Evolutionary conservation across 2,888 invertebrate species (phyloP), one percentile per base, ranked within the genome.

Genomic region (Gortyna flavago): DNA sequence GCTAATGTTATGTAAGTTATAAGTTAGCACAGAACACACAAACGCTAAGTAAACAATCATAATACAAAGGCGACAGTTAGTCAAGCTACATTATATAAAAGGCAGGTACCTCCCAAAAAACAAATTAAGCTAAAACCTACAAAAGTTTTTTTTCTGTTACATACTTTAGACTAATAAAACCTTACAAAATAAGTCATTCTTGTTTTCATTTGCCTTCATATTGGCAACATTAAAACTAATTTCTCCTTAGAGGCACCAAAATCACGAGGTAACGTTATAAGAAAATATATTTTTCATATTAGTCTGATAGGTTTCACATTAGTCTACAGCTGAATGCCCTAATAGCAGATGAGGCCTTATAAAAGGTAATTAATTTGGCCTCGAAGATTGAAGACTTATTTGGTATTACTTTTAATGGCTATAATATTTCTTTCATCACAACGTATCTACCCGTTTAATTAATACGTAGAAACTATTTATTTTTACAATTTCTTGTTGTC

Each of bases 211-310:
- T 79, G 11, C 65, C 38, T 51, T 51, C 9, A 29, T 62, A 32
- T 71, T 62, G 25, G 25, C 54, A 29, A 77, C 38, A 81, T 82
- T 64, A 77, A 61, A 82, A 72, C 41, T 64, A 73, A 61, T 59
- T 77, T 68, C 41, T 70, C 8, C 18, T 16, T 29, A 38, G n/a
- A 32, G 32, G 21, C 8, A 35, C 29, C 5, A 35, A 57, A 59
- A 66, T 66, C 21, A 67, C 35, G 35, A 25, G 21, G 1, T 16
- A 54, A n/a, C 16, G n/a, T 54, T 64, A 68, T 18, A 70, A 84
- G 57, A 44, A 44, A 44, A 13, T 44, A 41, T 44, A 44, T 44
- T 13, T 44, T 51, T 51, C 3, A 44, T 44, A 64, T 68, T 51
- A 51, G 8, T 48, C 29, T n/a, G n/a, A 38, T 35, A 29, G 16